Evolutionary conservation across 1,140 invertebrate species (phyloP).

Genomic region (Neodiprion virginianus): DNA sequence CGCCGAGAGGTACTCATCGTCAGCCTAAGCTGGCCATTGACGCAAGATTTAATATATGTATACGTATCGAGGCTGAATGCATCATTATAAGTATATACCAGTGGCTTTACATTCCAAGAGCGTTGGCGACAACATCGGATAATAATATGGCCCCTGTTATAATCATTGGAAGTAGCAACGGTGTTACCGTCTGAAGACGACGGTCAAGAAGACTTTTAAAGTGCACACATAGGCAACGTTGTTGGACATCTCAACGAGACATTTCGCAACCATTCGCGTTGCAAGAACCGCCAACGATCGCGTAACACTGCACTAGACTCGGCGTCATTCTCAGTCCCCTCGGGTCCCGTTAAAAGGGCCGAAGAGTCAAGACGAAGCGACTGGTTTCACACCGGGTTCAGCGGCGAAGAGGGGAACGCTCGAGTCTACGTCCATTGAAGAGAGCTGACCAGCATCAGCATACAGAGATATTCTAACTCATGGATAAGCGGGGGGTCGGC

Average conservation of each 20-base stretch:
- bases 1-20: not conserved
- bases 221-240: no score
- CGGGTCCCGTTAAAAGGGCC: not conserved
- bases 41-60: not conserved
- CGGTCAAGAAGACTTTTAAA: not conserved
- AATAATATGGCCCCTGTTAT: not conserved
- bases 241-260: not conserved
- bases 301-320: no score
- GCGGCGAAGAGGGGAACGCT: not conserved
- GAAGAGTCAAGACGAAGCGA: not conserved
- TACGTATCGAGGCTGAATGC: no score
- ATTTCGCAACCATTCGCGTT: no score
- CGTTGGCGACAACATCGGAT: not conserved
- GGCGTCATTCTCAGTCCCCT: no score
- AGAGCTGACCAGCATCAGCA: conserved; percentile 27
- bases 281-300: no score
- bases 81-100: no score
- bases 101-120: not conserved
- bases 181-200: not conserved
- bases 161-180: not conserved
- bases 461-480: conserved; percentile 19
- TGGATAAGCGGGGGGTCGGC: not conserved
- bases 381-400: not conserved
- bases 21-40: not conserved
- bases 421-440: conserved; percentile 22